These are phyloP conservation scores for Elmis aenea DNA, from an alignment of 2,888 invertebrate species.

Conservation along the genomic window DNA sequence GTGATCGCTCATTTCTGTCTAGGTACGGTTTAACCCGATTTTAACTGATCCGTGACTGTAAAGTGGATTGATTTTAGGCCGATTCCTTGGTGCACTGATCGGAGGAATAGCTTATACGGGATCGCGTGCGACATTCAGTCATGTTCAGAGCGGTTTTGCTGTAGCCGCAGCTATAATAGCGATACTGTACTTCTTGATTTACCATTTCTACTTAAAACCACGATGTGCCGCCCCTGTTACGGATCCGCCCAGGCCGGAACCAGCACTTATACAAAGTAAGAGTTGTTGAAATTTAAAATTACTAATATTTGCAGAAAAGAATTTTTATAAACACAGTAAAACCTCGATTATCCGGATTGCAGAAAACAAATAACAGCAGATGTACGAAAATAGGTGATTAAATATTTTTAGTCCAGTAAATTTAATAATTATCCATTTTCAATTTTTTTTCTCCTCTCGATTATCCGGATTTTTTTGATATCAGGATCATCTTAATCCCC, in stretches of 20 bases:
- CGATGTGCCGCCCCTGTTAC: conserved; percentile 58
- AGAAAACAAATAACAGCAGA: no score
- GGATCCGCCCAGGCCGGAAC: conserved; percentile 59
- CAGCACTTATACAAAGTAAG: conserved; percentile 61
- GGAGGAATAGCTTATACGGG: conserved; percentile 50
- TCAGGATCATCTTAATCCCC: no score
- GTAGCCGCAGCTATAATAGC: conserved; percentile 62
- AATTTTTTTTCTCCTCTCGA: no score
- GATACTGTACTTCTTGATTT: conserved; percentile 63
- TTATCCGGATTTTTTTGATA: no score
- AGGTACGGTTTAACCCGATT: conserved; percentile 42
- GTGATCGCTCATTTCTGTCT: conserved; percentile 76
- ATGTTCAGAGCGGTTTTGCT: conserved; percentile 62
- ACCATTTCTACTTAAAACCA: conserved; percentile 70
- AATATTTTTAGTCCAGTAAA: not conserved
- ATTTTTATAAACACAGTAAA: no score
- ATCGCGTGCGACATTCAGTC: conserved; percentile 43
- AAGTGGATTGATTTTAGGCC: conserved; percentile 53
- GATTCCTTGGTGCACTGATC: conserved; percentile 67
- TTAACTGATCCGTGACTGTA: no score
- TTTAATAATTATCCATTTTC: no score
- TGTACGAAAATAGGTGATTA: no score
- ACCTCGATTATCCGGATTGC: no score
- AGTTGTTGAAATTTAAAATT: conserved; percentile 13
- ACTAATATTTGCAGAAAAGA: no score